phyloP scores from a whole-genome alignment of 2,113 vertebrate genomes.

The Carollia perspicillata region DNA sequence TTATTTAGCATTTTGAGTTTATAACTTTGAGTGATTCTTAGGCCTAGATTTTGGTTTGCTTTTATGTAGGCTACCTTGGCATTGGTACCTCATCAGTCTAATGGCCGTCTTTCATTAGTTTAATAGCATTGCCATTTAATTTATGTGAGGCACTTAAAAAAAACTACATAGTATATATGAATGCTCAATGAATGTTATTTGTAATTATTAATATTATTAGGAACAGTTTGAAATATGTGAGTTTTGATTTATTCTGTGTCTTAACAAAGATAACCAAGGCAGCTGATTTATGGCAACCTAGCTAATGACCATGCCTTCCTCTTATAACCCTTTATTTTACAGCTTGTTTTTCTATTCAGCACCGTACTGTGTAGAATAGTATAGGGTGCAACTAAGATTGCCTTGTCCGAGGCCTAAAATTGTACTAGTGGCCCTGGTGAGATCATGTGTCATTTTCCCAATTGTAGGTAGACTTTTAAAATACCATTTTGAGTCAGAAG shows the following conservation, averaged over 20 bases:
- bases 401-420: neutral
- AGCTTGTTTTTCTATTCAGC: neutral
- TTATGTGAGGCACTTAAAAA: neutral
- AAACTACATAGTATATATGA: neutral
- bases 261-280: neutral
- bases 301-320: neutral
- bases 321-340: neutral
- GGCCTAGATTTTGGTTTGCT: neutral
- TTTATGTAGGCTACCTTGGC: neutral
- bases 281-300: neutral
- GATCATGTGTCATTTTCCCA: neutral
- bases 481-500: neutral
- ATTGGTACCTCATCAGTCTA: neutral
- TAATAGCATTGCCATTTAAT: neutral
- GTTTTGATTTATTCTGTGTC: neutral
- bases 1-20: neutral
- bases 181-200: neutral
- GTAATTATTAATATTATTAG: neutral
- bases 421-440: neutral
- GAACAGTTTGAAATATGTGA: neutral
- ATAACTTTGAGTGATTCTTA: neutral
- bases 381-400: neutral
- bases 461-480: neutral
- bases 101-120: neutral
- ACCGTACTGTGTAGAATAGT: accelerated